Conservation (phyloP, 2,797 vertebrate genomes). For the Sibirionetta formosa region DNA sequence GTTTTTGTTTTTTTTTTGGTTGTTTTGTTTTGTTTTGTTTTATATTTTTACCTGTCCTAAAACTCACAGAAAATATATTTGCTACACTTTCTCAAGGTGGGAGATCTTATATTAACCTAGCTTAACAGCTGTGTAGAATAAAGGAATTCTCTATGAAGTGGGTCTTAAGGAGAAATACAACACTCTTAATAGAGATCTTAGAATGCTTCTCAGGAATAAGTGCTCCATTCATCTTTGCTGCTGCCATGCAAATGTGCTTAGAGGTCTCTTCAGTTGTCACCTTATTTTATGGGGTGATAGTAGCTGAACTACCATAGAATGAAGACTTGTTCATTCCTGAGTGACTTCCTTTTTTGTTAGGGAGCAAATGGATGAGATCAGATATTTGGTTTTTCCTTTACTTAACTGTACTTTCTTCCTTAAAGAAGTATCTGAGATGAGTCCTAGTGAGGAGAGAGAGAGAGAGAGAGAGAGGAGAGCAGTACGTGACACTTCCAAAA, state of each 20-base stretch:
- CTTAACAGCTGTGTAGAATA: accelerated
- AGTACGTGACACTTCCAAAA: background rate
- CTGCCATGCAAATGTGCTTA: background rate
- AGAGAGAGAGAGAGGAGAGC: background rate
- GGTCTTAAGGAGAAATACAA: background rate
- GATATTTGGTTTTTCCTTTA: background rate
- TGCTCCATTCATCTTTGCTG: background rate
- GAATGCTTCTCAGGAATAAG: background rate
- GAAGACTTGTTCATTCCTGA: background rate
- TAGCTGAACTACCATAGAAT: background rate
- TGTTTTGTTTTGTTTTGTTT: background rate
- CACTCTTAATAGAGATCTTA: accelerated
- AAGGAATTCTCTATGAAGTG: background rate
- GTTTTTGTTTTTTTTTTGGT: background rate
- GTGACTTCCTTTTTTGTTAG: background rate
- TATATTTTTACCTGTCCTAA: background rate
- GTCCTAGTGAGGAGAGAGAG: background rate
- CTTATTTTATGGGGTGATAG: background rate
- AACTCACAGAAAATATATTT: background rate
- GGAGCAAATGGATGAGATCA: background rate
- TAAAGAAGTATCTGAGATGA: background rate
- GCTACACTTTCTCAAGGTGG: background rate
- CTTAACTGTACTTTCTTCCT: background rate
- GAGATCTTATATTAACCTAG: background rate
- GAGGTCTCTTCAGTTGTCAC: background rate